A percentile compares a stretch with the other conserved stretches of the same genome.
phyloP scores from a whole-genome alignment of 2,113 vertebrate species.

The Neolamprologus sp. region DNA sequence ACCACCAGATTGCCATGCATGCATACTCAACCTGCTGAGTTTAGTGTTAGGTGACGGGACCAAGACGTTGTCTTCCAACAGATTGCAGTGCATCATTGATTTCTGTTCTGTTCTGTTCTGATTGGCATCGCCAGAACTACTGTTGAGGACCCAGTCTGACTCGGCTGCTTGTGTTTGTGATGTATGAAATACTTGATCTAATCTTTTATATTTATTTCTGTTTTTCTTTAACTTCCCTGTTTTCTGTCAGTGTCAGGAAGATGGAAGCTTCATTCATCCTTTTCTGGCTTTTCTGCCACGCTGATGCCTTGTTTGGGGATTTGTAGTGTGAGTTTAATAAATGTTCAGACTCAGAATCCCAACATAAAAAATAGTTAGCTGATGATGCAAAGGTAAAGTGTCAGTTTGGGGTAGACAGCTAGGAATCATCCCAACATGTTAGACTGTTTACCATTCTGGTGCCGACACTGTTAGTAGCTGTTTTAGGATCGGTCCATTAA shows the following conservation, averaged over 20 bases:
- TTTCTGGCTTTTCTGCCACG: not conserved
- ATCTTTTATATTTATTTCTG: not conserved
- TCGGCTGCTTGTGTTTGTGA: not conserved
- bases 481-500: not conserved
- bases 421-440: not conserved
- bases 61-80: constrained; percentile 40
- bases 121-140: not conserved
- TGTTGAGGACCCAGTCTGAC: not conserved
- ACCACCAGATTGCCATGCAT: not conserved
- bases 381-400: not conserved
- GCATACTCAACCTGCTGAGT: not conserved
- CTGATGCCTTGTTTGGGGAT: not conserved
- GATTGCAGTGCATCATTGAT: not conserved
- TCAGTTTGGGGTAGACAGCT: not conserved
- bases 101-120: not conserved
- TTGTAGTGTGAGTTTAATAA: not conserved
- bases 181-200: not conserved
- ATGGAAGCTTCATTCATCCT: not conserved
- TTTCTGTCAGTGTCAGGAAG: not conserved
- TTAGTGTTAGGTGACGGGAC: constrained; percentile 25
- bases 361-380: not conserved
- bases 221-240: not conserved
- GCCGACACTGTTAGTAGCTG: not conserved
- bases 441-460: not conserved
- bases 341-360: not conserved